Percentiles rank a stretch among this genome's conserved stretches.
Evolutionary conservation across 2,888 invertebrate genomes (phyloP).

Genomic region (Actias luna): DNA sequence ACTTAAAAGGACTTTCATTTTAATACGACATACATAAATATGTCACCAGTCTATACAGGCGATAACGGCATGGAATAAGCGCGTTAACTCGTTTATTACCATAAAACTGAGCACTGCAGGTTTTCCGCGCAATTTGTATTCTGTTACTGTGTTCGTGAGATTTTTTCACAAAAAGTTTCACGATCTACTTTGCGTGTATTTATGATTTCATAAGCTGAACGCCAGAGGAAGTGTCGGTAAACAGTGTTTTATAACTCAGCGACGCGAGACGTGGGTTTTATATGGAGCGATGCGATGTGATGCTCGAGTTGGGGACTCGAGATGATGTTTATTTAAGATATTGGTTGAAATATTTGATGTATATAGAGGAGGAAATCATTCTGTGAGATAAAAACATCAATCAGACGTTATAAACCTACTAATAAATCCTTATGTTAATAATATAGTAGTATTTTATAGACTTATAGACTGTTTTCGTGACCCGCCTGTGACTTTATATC

Average conservation of each 20-base stretch:
- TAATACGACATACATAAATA: background rate
- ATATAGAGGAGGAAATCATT: background rate
- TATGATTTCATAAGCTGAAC: slow-evolving; percentile 27
- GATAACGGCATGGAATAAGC: slow-evolving; percentile 1
- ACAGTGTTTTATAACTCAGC: slow-evolving; percentile 26
- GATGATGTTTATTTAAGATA: slow-evolving; percentile 10
- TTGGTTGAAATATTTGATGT: slow-evolving; percentile 9
- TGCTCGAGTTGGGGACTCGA: background rate
- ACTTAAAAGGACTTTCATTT: slow-evolving; percentile 5
- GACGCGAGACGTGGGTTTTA: slow-evolving; percentile 25
- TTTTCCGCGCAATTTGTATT: slow-evolving; percentile 19
- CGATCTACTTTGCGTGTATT: slow-evolving; percentile 19
- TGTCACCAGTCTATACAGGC: background rate
- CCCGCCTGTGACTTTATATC: too few relatives aligned
- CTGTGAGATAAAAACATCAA: too few relatives aligned
- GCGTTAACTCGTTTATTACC: slow-evolving; percentile 14
- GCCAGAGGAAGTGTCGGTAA: slow-evolving; percentile 27
- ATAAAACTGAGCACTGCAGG: slow-evolving; percentile 12
- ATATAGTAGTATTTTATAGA: too few relatives aligned
- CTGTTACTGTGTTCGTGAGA: slow-evolving; percentile 9
- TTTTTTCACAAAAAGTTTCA: slow-evolving; percentile 19
- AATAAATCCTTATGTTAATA: too few relatives aligned
- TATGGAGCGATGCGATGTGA: slow-evolving; percentile 17
- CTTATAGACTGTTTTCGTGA: too few relatives aligned
- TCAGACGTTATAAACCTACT: too few relatives aligned